These are phyloP conservation scores for Falco concolor DNA, from an alignment of 2,797 vertebrate species.

Conservation along the genomic window DNA sequence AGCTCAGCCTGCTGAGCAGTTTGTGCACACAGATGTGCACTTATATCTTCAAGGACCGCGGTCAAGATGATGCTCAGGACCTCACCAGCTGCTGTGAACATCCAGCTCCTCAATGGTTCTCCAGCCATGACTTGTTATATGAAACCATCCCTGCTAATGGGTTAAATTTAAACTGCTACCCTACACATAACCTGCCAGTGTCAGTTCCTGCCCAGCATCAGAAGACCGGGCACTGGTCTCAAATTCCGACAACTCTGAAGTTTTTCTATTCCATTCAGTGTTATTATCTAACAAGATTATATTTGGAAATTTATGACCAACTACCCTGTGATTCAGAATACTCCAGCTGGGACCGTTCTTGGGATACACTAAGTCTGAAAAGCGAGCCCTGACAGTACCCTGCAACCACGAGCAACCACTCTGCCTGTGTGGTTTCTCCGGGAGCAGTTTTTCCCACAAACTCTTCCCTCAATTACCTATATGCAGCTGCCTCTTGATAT, in stretches of 20 bases:
- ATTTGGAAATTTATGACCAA: background rate
- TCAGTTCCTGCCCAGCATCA: background rate
- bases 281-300: background rate
- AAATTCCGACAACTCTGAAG: background rate
- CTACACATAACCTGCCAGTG: background rate
- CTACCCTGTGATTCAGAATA: background rate
- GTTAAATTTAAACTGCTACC: background rate
- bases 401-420: background rate
- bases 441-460: slow-evolving; percentile 36
- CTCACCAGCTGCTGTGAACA: fast-evolving
- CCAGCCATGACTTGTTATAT: fast-evolving
- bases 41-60: fast-evolving
- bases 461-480: background rate
- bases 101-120: fast-evolving
- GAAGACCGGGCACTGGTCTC: background rate
- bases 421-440: background rate
- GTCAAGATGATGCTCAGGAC: background rate
- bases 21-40: fast-evolving
- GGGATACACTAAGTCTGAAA: background rate
- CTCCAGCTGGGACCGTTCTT: background rate
- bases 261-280: background rate
- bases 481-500: slow-evolving; percentile 15
- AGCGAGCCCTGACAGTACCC: background rate
- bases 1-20: background rate
- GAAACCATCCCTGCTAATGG: fast-evolving